Conservation (phyloP, 1,140 invertebrate species). For the Eubasilissa regina region DNA sequence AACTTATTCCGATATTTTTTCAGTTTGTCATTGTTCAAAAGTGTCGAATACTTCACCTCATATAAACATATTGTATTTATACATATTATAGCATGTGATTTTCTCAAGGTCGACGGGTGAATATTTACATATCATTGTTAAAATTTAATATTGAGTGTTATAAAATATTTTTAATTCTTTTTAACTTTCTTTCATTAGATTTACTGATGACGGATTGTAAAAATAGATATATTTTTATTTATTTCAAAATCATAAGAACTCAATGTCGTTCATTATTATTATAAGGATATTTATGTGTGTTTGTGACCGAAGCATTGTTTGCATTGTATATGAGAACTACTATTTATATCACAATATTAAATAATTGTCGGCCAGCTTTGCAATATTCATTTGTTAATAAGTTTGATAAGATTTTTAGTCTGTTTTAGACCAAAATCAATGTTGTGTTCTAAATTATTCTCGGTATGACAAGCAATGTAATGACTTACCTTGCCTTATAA, state of each 20-base stretch:
- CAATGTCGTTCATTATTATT: constrained; percentile 49
- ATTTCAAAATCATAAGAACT: constrained; percentile 43
- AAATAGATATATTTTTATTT: constrained; percentile 40
- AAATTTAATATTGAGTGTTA: constrained; percentile 41
- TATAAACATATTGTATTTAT: background rate
- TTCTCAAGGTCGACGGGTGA: constrained; percentile 44
- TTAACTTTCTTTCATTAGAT: constrained; percentile 20
- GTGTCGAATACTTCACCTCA: no score
- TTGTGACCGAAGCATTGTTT: constrained; percentile 35
- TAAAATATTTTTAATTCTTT: constrained; percentile 8
- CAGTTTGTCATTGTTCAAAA: no score
- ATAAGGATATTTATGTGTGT: constrained; percentile 45
- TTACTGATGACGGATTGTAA: constrained; percentile 26
- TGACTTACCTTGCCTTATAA: constrained; percentile 12
- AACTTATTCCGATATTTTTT: no score
- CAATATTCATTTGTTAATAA: constrained; percentile 23
- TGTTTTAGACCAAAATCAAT: constrained; percentile 15
- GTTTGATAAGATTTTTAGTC: background rate
- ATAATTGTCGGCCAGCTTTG: constrained; percentile 23
- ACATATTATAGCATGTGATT: background rate
- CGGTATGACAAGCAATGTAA: background rate
- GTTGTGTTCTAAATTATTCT: constrained; percentile 17
- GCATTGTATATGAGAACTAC: background rate
- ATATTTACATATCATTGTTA: constrained; percentile 42
- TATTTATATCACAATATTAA: background rate